Percentiles rank a stretch among this genome's conserved stretches.
These are phyloP conservation scores for Mus minutoides DNA, from an alignment of 2,797 vertebrate genomes.

Conservation along the genomic window DNA sequence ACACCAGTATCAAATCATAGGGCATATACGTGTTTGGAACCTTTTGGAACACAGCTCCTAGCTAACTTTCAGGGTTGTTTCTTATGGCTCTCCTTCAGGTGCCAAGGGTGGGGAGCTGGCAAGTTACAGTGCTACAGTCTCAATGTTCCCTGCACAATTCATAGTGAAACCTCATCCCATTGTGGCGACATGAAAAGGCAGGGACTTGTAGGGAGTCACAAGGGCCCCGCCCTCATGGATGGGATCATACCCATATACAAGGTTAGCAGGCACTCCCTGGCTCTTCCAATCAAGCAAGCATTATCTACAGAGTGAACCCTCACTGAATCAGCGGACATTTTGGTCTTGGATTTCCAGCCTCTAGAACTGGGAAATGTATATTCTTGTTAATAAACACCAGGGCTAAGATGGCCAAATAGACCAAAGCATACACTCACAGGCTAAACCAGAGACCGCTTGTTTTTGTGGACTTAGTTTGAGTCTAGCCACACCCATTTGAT, in stretches of 20 bases:
- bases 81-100: neutral
- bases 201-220: too few relatives aligned
- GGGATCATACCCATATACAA: neutral
- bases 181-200: neutral
- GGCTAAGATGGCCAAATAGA: neutral
- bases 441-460: neutral
- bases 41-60: neutral
- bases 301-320: neutral
- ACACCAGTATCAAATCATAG: neutral
- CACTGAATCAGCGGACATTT: neutral
- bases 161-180: neutral
- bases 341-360: neutral
- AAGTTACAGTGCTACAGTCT: neutral
- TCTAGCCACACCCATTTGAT: neutral
- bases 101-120: neutral
- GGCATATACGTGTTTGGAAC: neutral
- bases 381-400: neutral
- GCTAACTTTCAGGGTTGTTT: neutral
- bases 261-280: neutral
- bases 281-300: too few relatives aligned
- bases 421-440: neutral
- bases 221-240: neutral
- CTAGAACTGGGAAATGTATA: neutral
- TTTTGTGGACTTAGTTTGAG: constrained; percentile 52
- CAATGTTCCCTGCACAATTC: neutral